A percentile compares a stretch with the other conserved stretches of the same genome.
phyloP scores from a whole-genome alignment of 2,113 vertebrate species.

The Stercorarius parasiticus region DNA sequence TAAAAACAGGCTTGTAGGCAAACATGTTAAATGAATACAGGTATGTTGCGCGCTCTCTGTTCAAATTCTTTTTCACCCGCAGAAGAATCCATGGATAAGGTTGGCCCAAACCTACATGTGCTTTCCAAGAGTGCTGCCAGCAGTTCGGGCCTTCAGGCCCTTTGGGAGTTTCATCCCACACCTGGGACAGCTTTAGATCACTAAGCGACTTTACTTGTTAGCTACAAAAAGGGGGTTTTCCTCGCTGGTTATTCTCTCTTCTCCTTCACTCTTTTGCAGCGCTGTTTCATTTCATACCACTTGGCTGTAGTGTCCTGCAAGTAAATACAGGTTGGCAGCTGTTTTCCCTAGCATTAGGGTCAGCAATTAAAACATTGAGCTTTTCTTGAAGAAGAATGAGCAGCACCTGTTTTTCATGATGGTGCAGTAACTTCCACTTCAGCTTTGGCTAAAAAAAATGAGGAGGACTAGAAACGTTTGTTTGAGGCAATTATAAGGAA shows the following conservation, averaged over 20 bases:
- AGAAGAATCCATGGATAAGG: neutral
- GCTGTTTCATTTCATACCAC: neutral
- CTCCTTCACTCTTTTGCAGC: neutral
- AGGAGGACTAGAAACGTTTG: neutral
- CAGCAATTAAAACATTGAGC: neutral
- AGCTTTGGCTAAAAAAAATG: neutral
- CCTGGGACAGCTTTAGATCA: neutral
- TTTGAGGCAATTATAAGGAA: neutral
- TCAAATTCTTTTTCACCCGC: neutral
- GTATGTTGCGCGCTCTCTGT: constrained; percentile 21
- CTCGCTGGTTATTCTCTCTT: neutral
- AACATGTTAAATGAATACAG: neutral
- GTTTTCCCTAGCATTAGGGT: neutral
- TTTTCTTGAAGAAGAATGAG: neutral
- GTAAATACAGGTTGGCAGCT: neutral
- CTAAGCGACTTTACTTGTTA: neutral
- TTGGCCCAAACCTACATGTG: neutral
- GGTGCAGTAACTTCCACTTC: neutral
- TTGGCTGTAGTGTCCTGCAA: neutral
- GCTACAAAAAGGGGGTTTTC: neutral
- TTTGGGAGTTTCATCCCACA: neutral
- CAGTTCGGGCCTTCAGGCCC: neutral
- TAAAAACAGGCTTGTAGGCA: neutral
- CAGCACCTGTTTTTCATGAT: neutral
- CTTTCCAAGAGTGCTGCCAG: constrained; percentile 5